Evolutionary conservation across 2,888 invertebrate species (phyloP), one percentile per base, ranked within the genome.

Genomic region (Lithosia quadra): DNA sequence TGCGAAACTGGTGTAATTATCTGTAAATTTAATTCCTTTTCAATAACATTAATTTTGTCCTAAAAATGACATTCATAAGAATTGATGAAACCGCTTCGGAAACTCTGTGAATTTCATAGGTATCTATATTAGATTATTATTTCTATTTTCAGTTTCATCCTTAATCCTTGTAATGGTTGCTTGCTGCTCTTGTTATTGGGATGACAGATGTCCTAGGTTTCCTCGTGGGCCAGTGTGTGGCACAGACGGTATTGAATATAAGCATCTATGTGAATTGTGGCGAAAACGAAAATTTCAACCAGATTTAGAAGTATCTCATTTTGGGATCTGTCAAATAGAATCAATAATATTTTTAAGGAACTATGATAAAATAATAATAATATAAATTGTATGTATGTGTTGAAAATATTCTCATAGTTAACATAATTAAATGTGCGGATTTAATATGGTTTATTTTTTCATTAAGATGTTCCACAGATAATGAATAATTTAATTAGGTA

Each of bases 201-300:
- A 22, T 43, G 0, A 0, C 2, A 24, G 8, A 22, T 10, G 73
- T 21, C 10, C 4, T 22, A n/a, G 1, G 9, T 0, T 60, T n/a
- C 21, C 53, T 22, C 3, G 11, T 2, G 67, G 70, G 3, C 65
- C 63, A n/a, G 22, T 74, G 28, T 73, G 73, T 22, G 63, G 55
- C 22, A 36, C 59, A 11, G 55, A 74, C 33, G 65, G 58, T 0
- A 2, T 24, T 2, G 21, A 63, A 24, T 73, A 65, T 15, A 11
- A 13, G 2, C 39, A 43, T 28, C 36, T 63, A 33, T 73, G 73
- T 34, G 18, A 11, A 11, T 60, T 57, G 10, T n/a, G 22, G 57
- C 7, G 55, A n/a, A 59, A 55, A 53, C 65, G 49, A 10, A 0
- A n/a, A 3, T 11, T 0, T 1, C 9, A 71, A 24, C 0, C 5